Evolutionary conservation across 2,113 vertebrate genomes (phyloP), one percentile per base, ranked within the genome.

Genomic region (Dipodomys ordii): DNA sequence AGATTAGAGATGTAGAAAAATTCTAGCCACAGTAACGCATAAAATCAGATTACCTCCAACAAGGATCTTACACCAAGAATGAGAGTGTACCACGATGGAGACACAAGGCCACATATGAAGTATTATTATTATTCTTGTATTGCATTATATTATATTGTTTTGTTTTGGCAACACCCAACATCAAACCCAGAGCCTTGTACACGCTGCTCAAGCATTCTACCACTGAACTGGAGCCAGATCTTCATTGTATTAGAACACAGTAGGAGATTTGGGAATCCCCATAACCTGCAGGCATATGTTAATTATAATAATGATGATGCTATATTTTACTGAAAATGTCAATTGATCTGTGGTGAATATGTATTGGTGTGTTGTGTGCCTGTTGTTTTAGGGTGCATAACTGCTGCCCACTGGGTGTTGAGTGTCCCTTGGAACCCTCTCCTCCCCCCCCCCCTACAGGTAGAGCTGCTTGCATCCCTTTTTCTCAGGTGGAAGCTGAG

Each of bases 401-500:
- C 23, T 64, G 19, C 8, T 8, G 7, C 62, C 62, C 23, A 64
- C 62, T 30, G 1, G 0, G 0, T 44, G 79, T 57, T 69, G 60
- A 69, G 27, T 19, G 80, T 91, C 64, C 80, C 35, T 6, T 20
- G 39, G 76, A 92, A 44, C n/a, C 23, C 13, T 53, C 79, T 9
- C 0, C 2, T n/a, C n/a, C 35, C 35, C 35, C 2, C 39, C 39
- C 39, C 5, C 39, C 39, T 5, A 39, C 39, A 39, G n/a, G 5
- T 1, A 28, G 28, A 32, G 30, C 20, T 69, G 2, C 28, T 3
- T 22, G 15, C 15, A 19, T 1, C 0, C 22, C 60, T 7, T 1
- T 67, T 28, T 88, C 13, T 22, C 15, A 32, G 64, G 20, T 32
- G 39, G 69, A 78, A 69, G 44, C 15, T 3, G 69, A 79, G 69